Conservation (phyloP, 2,113 vertebrate species). For the Ramphastos sulfuratus region DNA sequence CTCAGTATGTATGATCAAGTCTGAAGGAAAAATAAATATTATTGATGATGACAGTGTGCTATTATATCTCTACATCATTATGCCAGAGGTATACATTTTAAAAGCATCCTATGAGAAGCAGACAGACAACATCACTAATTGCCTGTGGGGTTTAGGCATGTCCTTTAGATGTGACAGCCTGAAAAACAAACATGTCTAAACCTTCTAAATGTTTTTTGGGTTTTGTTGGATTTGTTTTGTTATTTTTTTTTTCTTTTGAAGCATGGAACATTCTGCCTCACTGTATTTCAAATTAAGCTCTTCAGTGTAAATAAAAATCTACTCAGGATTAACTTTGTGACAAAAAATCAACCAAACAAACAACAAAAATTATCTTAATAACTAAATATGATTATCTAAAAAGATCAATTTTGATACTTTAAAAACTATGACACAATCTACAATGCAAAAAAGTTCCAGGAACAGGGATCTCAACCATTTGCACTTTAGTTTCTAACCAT, state of each 20-base stretch:
- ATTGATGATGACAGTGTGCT: slow-evolving; percentile 48
- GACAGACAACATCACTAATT: slow-evolving; percentile 32
- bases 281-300: background rate
- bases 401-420: background rate
- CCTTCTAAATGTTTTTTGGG: background rate
- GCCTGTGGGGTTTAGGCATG: slow-evolving; percentile 24
- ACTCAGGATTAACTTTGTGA: slow-evolving; percentile 1
- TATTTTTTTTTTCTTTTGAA: background rate
- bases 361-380: background rate
- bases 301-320: slow-evolving; percentile 7
- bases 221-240: background rate
- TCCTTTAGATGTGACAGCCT: slow-evolving; percentile 1
- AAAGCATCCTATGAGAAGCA: slow-evolving; percentile 31
- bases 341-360: background rate
- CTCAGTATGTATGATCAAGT: slow-evolving; percentile 50
- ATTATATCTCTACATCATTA: slow-evolving; percentile 33
- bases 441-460: background rate
- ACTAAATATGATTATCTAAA: background rate
- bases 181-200: slow-evolving; percentile 4
- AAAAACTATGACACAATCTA: background rate
- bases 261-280: background rate
- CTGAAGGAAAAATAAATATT: slow-evolving; percentile 64
- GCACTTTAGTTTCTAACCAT: background rate
- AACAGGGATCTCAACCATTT: background rate
- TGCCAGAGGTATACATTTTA: slow-evolving; percentile 12